Evolutionary conservation across 92 coral and sea anemone genomes (phyloP).

Genomic region (Meandrina meandrites): DNA sequence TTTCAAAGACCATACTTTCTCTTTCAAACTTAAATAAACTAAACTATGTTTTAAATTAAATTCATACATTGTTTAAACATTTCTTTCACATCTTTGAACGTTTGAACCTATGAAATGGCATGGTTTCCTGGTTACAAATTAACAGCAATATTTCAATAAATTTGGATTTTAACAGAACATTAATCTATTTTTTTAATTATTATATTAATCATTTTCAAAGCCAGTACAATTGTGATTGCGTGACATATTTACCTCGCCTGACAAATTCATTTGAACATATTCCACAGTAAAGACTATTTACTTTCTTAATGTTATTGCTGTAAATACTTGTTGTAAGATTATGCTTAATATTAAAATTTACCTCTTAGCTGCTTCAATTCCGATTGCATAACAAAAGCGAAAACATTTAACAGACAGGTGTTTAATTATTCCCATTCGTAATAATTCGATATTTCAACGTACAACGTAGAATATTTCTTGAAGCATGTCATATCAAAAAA

Average conservation of each 20-base stretch:
- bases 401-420: neutral
- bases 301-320: constrained; percentile 8
- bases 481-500: neutral
- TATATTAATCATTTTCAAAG: constrained; percentile 33
- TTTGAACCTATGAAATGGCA: neutral
- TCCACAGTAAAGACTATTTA: neutral
- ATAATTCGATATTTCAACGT: neutral
- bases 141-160: constrained; percentile 17
- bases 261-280: constrained; percentile 10
- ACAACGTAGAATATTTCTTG: neutral
- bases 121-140: neutral
- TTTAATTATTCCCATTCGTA: neutral
- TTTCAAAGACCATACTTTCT: neutral
- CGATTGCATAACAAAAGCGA: neutral
- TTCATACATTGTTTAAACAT: neutral
- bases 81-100: constrained; percentile 15
- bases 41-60: constrained; percentile 29
- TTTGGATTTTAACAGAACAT: constrained; percentile 6
- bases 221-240: constrained; percentile 6
- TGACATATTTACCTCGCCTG: neutral
- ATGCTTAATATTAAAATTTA: neutral
- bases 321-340: neutral
- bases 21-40: constrained; percentile 36
- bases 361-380: neutral
- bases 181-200: constrained; percentile 15